phyloP scores from a whole-genome alignment of 2,113 vertebrate genomes.

The Salvelinus alpinus region DNA sequence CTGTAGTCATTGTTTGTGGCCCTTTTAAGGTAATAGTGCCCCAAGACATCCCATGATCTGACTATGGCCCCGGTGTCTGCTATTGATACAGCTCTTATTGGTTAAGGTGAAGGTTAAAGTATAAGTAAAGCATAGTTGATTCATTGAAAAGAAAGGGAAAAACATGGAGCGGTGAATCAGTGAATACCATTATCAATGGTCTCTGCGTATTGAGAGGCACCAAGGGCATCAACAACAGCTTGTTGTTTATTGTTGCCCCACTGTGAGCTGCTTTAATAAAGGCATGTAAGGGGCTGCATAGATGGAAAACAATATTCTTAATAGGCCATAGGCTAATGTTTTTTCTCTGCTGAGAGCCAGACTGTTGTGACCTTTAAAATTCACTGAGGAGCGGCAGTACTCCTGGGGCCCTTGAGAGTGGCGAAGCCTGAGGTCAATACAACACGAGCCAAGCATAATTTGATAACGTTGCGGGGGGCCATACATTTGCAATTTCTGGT shows the following conservation, averaged over 20 bases:
- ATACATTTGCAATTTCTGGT: slow-evolving; percentile 29
- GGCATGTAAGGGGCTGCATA: slow-evolving; percentile 58
- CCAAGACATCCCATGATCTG: too few species aligned
- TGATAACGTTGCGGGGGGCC: slow-evolving; percentile 46
- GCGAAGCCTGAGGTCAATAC: slow-evolving; percentile 43
- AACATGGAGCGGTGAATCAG: slow-evolving; percentile 26
- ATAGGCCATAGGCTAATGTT: slow-evolving; percentile 60
- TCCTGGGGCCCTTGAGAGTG: slow-evolving; percentile 41
- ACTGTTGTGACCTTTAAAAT: slow-evolving; percentile 69
- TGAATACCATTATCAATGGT: slow-evolving; percentile 57
- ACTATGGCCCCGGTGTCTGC: too few species aligned
- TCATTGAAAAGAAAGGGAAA: too few species aligned
- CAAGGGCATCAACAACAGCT: slow-evolving; percentile 60
- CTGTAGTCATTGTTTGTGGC: too few species aligned
- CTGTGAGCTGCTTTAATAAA: slow-evolving; percentile 59
- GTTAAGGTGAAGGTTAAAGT: too few species aligned
- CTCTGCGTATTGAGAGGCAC: slow-evolving; percentile 21
- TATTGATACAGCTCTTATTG: too few species aligned
- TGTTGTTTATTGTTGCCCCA: slow-evolving; percentile 64
- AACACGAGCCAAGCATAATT: slow-evolving; percentile 50
- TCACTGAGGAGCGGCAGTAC: slow-evolving; percentile 54
- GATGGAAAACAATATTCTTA: slow-evolving; percentile 68
- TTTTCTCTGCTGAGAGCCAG: slow-evolving; percentile 51
- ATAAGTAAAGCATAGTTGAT: too few species aligned
- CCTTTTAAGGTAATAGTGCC: too few species aligned